Evolutionary conservation across 2,113 vertebrate genomes (phyloP).

Genomic region (Speoplatyrhinus poulsoni): DNA sequence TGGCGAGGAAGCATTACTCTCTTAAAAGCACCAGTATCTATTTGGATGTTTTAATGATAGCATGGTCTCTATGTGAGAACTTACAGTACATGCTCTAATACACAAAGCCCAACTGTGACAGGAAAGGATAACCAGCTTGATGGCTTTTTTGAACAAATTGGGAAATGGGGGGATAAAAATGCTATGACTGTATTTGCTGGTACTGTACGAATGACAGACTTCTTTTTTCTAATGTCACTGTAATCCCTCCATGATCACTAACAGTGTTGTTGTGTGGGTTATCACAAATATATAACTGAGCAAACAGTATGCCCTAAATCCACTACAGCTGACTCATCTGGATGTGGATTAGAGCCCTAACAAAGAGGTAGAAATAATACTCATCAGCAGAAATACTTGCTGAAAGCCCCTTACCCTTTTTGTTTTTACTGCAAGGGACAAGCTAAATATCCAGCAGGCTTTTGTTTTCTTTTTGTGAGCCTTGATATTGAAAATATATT

Average conservation of each 20-base stretch:
- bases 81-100: conserved; percentile 7
- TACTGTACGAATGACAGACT: conserved; percentile 12
- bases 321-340: conserved; percentile 67
- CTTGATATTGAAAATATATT: conserved; percentile 32
- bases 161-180: not conserved
- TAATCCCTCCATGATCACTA: conserved; percentile 63
- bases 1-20: conserved; percentile 14
- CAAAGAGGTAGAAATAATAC: conserved; percentile 53
- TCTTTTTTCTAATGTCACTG: conserved; percentile 31
- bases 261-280: conserved; percentile 56
- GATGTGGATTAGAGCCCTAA: conserved; percentile 69
- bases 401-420: not conserved
- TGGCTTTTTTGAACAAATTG: not conserved
- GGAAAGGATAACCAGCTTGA: conserved; percentile 7
- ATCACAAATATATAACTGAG: conserved; percentile 46
- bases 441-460: conserved; percentile 12
- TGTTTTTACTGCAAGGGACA: too few relatives aligned
- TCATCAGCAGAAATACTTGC: conserved; percentile 65
- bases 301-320: conserved; percentile 65
- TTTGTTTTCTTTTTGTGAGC: conserved; percentile 8
- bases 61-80: conserved; percentile 12
- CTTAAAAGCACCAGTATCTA: conserved; percentile 5
- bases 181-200: conserved; percentile 7
- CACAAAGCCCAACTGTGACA: conserved; percentile 14
- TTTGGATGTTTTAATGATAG: conserved; percentile 29